These are phyloP conservation scores for Drosophila diplacantha DNA, from an alignment of 2,888 invertebrate species.

Conservation along the genomic window DNA sequence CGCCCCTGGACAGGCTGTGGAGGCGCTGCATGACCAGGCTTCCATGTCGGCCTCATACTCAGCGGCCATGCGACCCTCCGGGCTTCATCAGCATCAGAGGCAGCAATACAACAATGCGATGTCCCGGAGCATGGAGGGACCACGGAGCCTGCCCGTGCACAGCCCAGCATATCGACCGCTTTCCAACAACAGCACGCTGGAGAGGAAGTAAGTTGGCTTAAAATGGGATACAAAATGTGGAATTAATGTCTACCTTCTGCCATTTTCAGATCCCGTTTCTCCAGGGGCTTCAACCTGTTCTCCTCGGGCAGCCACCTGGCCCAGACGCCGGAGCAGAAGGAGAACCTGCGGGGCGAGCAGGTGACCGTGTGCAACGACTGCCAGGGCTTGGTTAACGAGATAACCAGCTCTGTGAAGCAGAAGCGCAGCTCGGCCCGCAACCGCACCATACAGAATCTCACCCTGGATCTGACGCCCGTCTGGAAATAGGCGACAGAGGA, in stretches of 20 bases:
- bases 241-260: not conserved
- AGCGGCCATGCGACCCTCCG: slow-evolving; percentile 60
- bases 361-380: slow-evolving; percentile 97
- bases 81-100: slow-evolving; percentile 58
- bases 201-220: slow-evolving; percentile 79
- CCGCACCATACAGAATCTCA: slow-evolving; percentile 88
- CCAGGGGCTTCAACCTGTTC: slow-evolving; percentile 81
- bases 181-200: slow-evolving; percentile 79
- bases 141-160: slow-evolving; percentile 79
- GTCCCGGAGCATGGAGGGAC: slow-evolving; percentile 82
- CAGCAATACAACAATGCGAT: slow-evolving; percentile 77
- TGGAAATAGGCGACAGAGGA: slow-evolving; percentile 79
- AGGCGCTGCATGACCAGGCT: slow-evolving; percentile 72
- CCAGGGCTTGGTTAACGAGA: slow-evolving; percentile 94
- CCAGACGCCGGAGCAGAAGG: slow-evolving; percentile 79
- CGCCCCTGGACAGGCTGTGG: slow-evolving; percentile 78
- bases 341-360: slow-evolving; percentile 85
- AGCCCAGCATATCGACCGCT: slow-evolving; percentile 77
- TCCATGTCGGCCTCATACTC: slow-evolving; percentile 71
- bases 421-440: slow-evolving; percentile 89
- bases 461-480: slow-evolving; percentile 89
- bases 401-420: slow-evolving; percentile 89
- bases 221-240: not conserved
- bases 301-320: slow-evolving; percentile 78
- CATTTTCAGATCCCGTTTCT: slow-evolving; percentile 80